These are phyloP conservation scores for Anaspis maculata DNA, from an alignment of 2,888 invertebrate species.

Conservation along the genomic window DNA sequence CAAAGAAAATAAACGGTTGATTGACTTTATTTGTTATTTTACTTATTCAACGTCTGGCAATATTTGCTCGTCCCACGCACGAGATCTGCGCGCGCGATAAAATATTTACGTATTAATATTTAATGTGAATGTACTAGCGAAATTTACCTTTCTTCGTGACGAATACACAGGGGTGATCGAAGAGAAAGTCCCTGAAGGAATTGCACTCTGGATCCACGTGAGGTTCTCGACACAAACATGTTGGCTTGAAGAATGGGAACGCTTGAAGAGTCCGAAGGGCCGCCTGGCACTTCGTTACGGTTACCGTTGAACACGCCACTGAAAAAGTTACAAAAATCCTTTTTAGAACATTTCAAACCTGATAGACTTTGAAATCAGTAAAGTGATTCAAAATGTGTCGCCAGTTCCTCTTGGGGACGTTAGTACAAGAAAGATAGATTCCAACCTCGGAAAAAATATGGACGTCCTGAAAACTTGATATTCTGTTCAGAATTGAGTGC, in stretches of 20 bases:
- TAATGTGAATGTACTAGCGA: conserved; percentile 2
- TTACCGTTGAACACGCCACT: conserved; percentile 90
- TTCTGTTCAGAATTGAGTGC: no score
- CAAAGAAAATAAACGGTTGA: conserved; percentile 7
- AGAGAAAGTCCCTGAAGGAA: conserved; percentile 86
- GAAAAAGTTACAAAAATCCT: no score
- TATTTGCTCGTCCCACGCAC: conserved; percentile 6
- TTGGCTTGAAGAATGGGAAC: conserved; percentile 88
- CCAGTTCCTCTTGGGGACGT: no score
- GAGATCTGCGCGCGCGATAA: conserved; percentile 5
- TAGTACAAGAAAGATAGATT: no score
- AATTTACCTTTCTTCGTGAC: conserved; percentile 78
- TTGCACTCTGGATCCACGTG: conserved; percentile 88
- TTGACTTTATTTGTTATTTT: conserved; percentile 11
- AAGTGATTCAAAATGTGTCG: not conserved
- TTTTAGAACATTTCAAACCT: conserved; percentile 3
- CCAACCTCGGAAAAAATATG: no score
- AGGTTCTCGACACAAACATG: conserved; percentile 85
- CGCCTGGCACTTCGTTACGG: conserved; percentile 88
- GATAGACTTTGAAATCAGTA: not conserved
- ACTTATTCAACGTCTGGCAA: conserved; percentile 12
- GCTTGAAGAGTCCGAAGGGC: conserved; percentile 82
- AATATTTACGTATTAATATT: conserved; percentile 15
- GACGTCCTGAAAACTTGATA: no score
- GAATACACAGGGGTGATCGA: conserved; percentile 89